These are phyloP conservation scores for Bubo bubo DNA, from an alignment of 2,113 vertebrate genomes.

Conservation along the genomic window DNA sequence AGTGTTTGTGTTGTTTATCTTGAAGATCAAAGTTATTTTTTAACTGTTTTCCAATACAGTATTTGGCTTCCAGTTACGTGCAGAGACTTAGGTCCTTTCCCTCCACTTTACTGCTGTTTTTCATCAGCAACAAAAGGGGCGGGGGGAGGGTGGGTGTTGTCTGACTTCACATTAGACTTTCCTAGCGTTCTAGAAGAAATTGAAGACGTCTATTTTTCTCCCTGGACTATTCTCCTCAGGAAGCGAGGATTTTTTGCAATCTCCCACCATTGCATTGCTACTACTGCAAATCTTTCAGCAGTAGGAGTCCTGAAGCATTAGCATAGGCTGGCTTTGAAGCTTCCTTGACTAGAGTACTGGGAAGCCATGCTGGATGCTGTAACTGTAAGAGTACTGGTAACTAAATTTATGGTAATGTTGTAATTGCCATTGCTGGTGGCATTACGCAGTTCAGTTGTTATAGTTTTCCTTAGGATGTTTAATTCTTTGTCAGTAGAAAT, in stretches of 20 bases:
- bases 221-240: background rate
- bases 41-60: background rate
- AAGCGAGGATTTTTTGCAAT: background rate
- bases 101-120: background rate
- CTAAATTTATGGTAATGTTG: background rate
- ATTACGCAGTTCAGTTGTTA: background rate
- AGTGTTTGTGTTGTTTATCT: background rate
- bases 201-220: background rate
- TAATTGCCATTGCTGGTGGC: background rate
- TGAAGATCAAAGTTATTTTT: background rate
- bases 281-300: background rate
- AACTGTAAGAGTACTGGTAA: too few relatives aligned
- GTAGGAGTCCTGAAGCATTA: background rate
- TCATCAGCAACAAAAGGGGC: background rate
- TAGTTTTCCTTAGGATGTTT: background rate
- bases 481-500: background rate
- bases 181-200: background rate
- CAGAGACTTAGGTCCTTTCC: background rate
- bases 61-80: background rate
- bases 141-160: background rate
- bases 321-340: background rate
- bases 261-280: background rate
- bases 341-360: accelerated
- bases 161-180: background rate
- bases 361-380: background rate